phyloP scores from a whole-genome alignment of 2,113 vertebrate species.

The Verasper variegatus region DNA sequence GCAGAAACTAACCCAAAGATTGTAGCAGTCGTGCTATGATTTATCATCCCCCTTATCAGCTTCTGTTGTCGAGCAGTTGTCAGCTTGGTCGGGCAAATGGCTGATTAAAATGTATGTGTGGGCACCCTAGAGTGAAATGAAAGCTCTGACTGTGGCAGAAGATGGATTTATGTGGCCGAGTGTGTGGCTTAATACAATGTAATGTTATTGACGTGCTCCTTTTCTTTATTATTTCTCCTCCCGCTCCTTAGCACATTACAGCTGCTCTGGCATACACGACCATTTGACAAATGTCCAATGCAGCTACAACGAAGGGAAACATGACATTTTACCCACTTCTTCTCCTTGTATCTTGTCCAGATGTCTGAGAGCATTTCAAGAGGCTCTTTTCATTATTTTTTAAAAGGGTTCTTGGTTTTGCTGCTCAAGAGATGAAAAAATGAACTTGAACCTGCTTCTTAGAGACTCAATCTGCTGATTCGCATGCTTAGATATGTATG shows the following conservation, averaged over 20 bases:
- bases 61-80: conserved; percentile 73
- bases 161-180: conserved; percentile 73
- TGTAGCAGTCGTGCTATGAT: conserved; percentile 57
- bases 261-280: conserved; percentile 40
- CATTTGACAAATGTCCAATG: conserved; percentile 66
- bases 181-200: conserved; percentile 69
- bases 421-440: too few species aligned
- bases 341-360: neutral
- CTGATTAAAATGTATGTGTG: conserved; percentile 83
- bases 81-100: conserved; percentile 74
- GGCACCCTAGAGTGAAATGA: conserved; percentile 77
- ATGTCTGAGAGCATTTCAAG: neutral
- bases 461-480: conserved; percentile 32
- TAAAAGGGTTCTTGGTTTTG: too few species aligned
- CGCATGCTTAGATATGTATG: conserved; percentile 37
- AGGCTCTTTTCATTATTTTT: neutral
- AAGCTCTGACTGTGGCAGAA: conserved; percentile 66
- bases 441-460: conserved; percentile 11
- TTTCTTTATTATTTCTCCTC: conserved; percentile 69
- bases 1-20: conserved; percentile 60
- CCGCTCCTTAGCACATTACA: conserved; percentile 49
- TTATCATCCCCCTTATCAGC: conserved; percentile 77
- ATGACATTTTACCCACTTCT: conserved; percentile 12
- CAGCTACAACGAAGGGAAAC: conserved; percentile 10
- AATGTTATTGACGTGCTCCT: conserved; percentile 79